phyloP scores from a whole-genome alignment of 2,888 invertebrate genomes.

The Perizoma flavofasciatum region DNA sequence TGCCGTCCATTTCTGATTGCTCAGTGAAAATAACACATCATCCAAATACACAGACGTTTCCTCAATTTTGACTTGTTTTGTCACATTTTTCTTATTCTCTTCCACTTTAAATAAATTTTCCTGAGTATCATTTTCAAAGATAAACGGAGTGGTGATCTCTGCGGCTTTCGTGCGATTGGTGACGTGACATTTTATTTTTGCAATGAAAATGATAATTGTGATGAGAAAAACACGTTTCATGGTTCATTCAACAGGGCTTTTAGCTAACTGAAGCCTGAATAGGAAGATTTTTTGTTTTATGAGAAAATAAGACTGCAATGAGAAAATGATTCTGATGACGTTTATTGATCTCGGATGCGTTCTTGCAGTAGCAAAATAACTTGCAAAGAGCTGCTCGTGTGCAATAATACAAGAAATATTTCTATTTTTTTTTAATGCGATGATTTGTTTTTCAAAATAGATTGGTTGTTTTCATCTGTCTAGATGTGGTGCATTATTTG shows the following conservation, averaged over 20 bases:
- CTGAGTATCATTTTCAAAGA: conserved; percentile 34
- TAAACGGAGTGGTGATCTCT: conserved; percentile 28
- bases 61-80: conserved; percentile 40
- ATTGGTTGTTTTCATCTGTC: no score
- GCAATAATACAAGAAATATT: no score
- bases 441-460: no score
- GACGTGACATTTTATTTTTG: conserved; percentile 43
- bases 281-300: conserved; percentile 49
- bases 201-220: conserved; percentile 23
- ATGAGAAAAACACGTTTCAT: conserved; percentile 49
- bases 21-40: conserved; percentile 66
- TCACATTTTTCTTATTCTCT: conserved; percentile 37
- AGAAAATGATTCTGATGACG: no score
- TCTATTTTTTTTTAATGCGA: no score
- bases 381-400: no score
- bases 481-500: no score
- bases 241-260: conserved; percentile 28
- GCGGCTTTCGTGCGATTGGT: conserved; percentile 39
- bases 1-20: conserved; percentile 64
- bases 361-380: no score
- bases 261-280: conserved; percentile 49
- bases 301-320: conserved; percentile 26
- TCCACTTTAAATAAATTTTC: conserved; percentile 25
- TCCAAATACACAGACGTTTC: conserved; percentile 65
- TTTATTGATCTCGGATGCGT: no score